These are phyloP conservation scores for Pseudocheirus occidentalis DNA, from an alignment of 2,797 vertebrate genomes.

Conservation along the genomic window DNA sequence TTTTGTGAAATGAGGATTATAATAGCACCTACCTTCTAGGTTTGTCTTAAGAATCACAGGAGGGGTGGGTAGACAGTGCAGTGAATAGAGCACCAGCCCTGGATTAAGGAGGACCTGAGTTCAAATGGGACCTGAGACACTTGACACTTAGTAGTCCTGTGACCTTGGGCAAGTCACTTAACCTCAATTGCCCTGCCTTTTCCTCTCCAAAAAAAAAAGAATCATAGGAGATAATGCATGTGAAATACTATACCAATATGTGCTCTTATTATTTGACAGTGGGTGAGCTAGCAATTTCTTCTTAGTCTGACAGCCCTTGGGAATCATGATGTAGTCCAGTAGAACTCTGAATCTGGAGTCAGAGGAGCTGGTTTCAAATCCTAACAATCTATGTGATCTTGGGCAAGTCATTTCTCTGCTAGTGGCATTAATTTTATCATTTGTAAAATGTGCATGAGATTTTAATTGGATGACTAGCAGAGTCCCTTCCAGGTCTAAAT, in stretches of 20 bases:
- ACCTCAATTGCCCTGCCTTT: too few species aligned
- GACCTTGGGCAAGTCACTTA: too few species aligned
- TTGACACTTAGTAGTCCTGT: too few species aligned
- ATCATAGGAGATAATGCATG: neutral
- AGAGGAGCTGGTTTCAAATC: neutral
- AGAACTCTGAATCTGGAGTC: neutral
- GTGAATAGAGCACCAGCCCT: too few species aligned
- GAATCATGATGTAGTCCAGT: neutral
- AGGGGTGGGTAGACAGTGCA: too few species aligned
- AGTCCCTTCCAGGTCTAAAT: neutral
- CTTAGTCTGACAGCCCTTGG: slow-evolving; percentile 42
- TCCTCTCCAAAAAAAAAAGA: too few species aligned
- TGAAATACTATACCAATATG: neutral
- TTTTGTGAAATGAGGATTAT: neutral
- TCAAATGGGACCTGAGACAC: too few species aligned
- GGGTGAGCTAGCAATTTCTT: slow-evolving; percentile 18
- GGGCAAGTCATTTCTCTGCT: neutral
- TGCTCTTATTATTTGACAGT: neutral
- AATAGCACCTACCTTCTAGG: neutral
- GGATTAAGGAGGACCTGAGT: too few species aligned
- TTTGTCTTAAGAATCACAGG: neutral
- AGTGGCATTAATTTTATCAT: neutral
- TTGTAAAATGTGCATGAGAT: neutral
- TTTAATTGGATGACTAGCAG: neutral
- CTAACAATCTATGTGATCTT: neutral